A percentile compares a stretch with the other conserved stretches of the same genome.
Evolutionary conservation across 1,140 invertebrate genomes (phyloP).

Genomic region (Macrotrachela quadricornifera): DNA sequence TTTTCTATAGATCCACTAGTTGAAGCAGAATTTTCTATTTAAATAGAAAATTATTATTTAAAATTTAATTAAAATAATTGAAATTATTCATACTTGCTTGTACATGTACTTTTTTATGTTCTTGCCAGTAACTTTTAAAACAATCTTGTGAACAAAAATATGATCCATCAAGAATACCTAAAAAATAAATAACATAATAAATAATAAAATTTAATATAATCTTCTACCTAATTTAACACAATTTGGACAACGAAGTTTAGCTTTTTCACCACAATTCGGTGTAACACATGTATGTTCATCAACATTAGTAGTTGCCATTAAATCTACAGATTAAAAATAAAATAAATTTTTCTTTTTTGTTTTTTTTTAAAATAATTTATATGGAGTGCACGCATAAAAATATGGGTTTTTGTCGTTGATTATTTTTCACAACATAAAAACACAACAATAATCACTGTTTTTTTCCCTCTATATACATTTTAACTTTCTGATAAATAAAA

Average conservation of each 20-base stretch:
- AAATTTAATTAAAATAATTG: neutral
- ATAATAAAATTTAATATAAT: neutral
- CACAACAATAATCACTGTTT: no score
- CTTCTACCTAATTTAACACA: conserved; percentile 3
- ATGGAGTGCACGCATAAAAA: no score
- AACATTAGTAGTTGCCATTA: neutral
- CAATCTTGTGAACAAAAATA: conserved; percentile 1
- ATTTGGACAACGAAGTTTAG: conserved; percentile 4
- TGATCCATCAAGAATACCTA: neutral
- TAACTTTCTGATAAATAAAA: no score
- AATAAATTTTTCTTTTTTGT: no score
- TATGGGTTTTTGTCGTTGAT: no score
- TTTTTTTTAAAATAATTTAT: no score
- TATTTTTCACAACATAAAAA: no score
- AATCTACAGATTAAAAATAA: neutral
- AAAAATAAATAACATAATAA: neutral
- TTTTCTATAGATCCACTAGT: no score
- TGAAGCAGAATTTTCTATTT: neutral
- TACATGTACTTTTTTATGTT: conserved; percentile 4
- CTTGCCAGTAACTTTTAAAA: conserved; percentile 4
- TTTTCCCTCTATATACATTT: no score
- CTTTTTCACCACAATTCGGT: neutral
- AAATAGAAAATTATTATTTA: neutral
- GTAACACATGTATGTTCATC: neutral
- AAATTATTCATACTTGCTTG: neutral